Evolutionary conservation across 1,140 invertebrate species (phyloP), one percentile per base, ranked within the genome.

Genomic region (Brachionus calyciflorus): DNA sequence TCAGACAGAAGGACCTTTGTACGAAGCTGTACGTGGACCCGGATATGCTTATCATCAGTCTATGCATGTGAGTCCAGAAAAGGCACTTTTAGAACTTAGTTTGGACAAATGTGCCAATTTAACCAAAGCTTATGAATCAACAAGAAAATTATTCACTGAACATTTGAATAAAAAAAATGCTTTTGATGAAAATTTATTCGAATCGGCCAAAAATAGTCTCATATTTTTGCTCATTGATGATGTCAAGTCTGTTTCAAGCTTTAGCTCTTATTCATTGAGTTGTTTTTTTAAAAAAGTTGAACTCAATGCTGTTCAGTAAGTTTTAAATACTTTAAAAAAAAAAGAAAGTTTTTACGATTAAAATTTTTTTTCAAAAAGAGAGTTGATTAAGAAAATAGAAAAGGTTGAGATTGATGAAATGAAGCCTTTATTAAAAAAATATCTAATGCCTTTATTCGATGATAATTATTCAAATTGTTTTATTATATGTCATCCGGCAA

Each of bases 1-100:
- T 12, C 93, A 94, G 85, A 85, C 90, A 0, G 92, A 94, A 89
- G 93, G 93, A 40, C 92, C 93, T 33, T 89, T 95, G 88, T 95
- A 92, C 91, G 88, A 88, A 76, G 88, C 90, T 81, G 90, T 95
- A 77, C 86, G 93, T 81, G 93, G 93, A 28, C 88, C 89, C 79
- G 93, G 93, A 6, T 87, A 93, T n/a, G 88, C 92, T 0, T 96
- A 96, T 84, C 85, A 88, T 48, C 93, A 90, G 84, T 87, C 85
- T 44, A 88, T 92, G 19, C 82, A 83, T 57, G 79, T 87, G 6
- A 85, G 87, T 78, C 87, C 88, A 14, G 88, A 90, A 80, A 89
- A 91, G 83, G 91, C 90, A 0, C 81, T 90, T 0, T 80, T 94
- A 1, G 89, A 89, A 79, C 88, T 94, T 75, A 84, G 87, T 3